Percentiles rank a stretch among this genome's conserved stretches.
Evolutionary conservation across 1,140 invertebrate genomes (phyloP).

Genomic region (Oppia nitens): DNA sequence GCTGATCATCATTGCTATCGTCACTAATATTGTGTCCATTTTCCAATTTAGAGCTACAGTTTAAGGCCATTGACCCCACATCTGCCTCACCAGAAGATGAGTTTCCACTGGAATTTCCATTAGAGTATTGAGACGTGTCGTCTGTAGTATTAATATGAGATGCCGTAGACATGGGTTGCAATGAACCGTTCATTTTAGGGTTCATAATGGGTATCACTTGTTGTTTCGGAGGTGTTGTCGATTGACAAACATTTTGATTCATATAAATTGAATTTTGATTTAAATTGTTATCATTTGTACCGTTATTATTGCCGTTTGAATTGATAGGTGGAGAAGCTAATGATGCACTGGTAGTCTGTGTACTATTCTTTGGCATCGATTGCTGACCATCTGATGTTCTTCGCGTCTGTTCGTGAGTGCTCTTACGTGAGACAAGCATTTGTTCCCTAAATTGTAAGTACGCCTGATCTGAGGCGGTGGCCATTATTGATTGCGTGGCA

Average conservation of each 20-base stretch:
- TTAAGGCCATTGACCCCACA: not conserved
- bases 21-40: no score
- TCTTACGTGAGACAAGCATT: not conserved
- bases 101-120: not conserved
- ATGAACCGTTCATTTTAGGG: not conserved
- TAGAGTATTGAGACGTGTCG: not conserved
- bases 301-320: not conserved
- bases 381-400: not conserved
- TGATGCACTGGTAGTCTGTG: not conserved
- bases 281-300: not conserved
- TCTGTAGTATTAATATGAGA: not conserved
- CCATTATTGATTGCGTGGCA: not conserved
- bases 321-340: not conserved
- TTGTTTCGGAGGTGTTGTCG: not conserved
- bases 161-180: not conserved
- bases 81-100: not conserved
- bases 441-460: conserved; percentile 1
- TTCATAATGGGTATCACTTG: not conserved
- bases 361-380: not conserved
- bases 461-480: conserved; percentile 3
- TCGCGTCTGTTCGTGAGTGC: not conserved
- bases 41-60: not conserved
- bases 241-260: no score
- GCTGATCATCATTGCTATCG: no score
- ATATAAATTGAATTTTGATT: not conserved